Evolutionary conservation across 2,888 invertebrate genomes (phyloP).

Genomic region (Drosophila mimica): DNA sequence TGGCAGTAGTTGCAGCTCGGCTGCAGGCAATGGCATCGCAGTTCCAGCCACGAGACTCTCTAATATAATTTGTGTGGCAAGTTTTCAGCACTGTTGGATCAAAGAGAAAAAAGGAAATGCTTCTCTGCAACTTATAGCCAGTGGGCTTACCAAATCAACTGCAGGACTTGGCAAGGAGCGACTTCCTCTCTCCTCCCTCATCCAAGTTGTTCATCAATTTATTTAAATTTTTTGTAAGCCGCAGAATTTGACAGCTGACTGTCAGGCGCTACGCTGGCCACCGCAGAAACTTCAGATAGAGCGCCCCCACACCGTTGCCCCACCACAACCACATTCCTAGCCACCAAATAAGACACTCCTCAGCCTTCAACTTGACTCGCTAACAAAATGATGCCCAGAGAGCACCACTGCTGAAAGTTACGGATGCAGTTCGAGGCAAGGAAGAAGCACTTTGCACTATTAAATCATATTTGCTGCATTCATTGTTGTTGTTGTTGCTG

Average conservation of each 20-base stretch:
- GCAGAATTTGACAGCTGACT: constrained; percentile 65
- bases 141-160: constrained; percentile 57
- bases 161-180: constrained; percentile 29
- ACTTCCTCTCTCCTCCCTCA: not conserved
- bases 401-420: constrained; percentile 51
- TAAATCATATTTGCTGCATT: constrained; percentile 70
- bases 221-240: constrained; percentile 70
- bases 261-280: constrained; percentile 61
- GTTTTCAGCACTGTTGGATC: constrained; percentile 42
- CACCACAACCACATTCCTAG: not conserved
- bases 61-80: constrained; percentile 62
- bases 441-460: constrained; percentile 60
- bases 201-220: constrained; percentile 64
- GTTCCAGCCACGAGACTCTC: constrained; percentile 10
- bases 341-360: not conserved
- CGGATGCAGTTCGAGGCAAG: constrained; percentile 26
- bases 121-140: constrained; percentile 29
- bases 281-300: constrained; percentile 59
- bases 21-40: constrained; percentile 22
- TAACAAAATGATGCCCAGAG: constrained; percentile 61
- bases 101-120: constrained; percentile 5
- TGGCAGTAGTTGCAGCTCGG: constrained; percentile 17
- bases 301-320: not conserved
- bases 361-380: constrained; percentile 24
- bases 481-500: constrained; percentile 2